Conservation (phyloP, 2,888 invertebrate genomes). For the Amphiduros pacificus region DNA sequence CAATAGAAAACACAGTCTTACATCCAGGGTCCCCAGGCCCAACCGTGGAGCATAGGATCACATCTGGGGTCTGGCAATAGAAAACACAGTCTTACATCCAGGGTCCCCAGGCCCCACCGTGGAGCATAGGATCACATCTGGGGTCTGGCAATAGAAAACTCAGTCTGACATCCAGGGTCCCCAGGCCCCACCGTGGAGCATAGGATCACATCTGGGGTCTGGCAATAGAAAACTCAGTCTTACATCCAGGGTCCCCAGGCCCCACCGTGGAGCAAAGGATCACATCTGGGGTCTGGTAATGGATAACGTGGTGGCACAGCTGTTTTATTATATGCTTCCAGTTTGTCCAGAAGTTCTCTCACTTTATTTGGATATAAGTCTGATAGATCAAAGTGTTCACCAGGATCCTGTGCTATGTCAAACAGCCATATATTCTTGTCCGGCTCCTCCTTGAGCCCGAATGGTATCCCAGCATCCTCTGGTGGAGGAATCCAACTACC, state of each 20-base stretch:
- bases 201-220: too few species aligned
- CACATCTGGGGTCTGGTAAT: conserved; percentile 35
- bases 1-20: too few species aligned
- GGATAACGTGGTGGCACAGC: conserved; percentile 52
- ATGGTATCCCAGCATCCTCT: conserved; percentile 4
- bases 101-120: too few species aligned
- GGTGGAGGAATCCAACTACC: conserved; percentile 43
- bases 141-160: too few species aligned
- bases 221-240: too few species aligned
- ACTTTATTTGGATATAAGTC: conserved; percentile 37
- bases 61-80: too few species aligned
- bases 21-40: too few species aligned
- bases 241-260: conserved; percentile 53
- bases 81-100: too few species aligned
- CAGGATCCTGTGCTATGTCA: conserved; percentile 48
- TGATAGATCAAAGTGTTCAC: conserved; percentile 46
- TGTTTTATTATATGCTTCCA: conserved; percentile 42
- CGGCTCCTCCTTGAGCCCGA: neutral
- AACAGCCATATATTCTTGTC: conserved; percentile 54
- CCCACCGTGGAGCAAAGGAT: conserved; percentile 47
- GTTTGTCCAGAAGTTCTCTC: conserved; percentile 35
- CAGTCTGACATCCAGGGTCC: too few species aligned
- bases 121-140: too few species aligned
- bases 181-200: too few species aligned
- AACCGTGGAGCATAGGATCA: too few species aligned